Percentiles rank a stretch among this genome's conserved stretches.
Conservation (phyloP, 2,888 invertebrate species). For the Altica lythri region DNA sequence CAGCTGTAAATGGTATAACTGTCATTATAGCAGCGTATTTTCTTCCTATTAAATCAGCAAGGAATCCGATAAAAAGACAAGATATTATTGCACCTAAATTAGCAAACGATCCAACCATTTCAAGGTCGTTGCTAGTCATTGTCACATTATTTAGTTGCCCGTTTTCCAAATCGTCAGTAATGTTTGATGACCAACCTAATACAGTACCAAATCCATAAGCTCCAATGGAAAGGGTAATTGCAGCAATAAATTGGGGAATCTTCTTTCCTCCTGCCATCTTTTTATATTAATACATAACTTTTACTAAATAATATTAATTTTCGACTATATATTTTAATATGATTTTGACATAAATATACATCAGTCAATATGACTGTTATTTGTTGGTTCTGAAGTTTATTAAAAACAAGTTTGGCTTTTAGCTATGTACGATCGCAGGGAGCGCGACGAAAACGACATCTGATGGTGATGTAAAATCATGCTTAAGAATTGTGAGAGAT, state of each 20-base stretch:
- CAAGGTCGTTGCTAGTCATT: not conserved
- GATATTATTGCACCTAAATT: not conserved
- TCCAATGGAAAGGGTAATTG: not conserved
- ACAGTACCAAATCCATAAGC: not conserved
- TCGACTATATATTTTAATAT: too few species aligned
- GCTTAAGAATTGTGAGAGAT: too few species aligned
- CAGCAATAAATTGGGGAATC: not conserved
- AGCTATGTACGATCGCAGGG: too few species aligned
- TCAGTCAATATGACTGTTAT: too few species aligned
- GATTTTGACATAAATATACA: too few species aligned
- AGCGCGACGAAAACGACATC: too few species aligned
- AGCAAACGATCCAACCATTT: not conserved
- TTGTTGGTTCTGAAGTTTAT: too few species aligned
- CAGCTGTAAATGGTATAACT: not conserved
- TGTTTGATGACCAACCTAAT: not conserved
- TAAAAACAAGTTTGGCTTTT: too few species aligned
- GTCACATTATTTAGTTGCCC: not conserved
- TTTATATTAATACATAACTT: too few species aligned
- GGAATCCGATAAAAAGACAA: not conserved
- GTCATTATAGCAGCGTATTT: not conserved
- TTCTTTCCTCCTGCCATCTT: too few species aligned
- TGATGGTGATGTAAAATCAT: too few species aligned
- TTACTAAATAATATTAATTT: too few species aligned
- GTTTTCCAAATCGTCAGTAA: not conserved
- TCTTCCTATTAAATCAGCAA: not conserved